Conservation (phyloP, 2,113 vertebrate species). For the Odobenus rosmarus region DNA sequence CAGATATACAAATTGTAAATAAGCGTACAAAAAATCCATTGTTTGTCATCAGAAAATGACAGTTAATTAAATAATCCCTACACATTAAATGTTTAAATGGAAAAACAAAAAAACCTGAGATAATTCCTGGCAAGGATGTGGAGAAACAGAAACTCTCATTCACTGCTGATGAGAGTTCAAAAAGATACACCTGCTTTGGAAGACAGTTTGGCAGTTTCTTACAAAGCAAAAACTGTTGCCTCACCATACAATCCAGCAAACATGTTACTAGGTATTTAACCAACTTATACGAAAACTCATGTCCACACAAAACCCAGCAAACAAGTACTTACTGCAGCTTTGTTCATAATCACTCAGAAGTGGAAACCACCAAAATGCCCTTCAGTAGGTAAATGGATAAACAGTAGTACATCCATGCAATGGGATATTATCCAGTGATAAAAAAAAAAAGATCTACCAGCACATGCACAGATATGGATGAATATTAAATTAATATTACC, state of each 20-base stretch:
- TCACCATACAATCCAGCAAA: not conserved
- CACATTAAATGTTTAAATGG: not conserved
- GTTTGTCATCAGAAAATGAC: not conserved
- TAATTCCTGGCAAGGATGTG: not conserved
- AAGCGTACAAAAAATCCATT: not conserved
- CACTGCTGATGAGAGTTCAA: not conserved
- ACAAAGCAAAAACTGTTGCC: not conserved
- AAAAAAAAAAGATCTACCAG: not conserved
- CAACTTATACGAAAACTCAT: not conserved
- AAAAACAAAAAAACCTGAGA: not conserved
- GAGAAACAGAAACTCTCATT: not conserved
- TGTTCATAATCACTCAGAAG: not conserved
- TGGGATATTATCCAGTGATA: not conserved
- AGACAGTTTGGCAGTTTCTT: not conserved
- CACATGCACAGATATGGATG: not conserved
- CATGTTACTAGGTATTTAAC: not conserved
- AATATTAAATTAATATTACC: not conserved
- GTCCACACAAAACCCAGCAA: not conserved
- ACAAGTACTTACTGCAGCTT: not conserved
- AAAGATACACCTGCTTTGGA: not conserved
- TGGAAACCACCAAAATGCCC: not conserved
- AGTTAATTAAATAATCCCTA: not conserved
- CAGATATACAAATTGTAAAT: not conserved
- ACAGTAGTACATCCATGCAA: not conserved
- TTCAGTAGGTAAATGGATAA: not conserved